Evolutionary conservation across 1,140 invertebrate species (phyloP).

Genomic region (Halesus radiatus): DNA sequence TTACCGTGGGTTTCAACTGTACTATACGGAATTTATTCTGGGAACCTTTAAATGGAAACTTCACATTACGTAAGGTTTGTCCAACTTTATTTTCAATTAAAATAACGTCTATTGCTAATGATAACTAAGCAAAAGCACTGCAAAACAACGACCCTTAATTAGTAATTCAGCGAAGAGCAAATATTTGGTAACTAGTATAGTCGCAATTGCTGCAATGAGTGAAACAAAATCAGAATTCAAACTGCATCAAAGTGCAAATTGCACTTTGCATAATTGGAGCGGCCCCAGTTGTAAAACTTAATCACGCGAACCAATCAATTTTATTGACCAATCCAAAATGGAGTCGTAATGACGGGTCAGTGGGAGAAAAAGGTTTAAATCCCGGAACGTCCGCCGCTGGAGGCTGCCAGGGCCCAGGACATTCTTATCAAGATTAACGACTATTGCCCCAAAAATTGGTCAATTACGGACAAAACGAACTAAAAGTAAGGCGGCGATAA

Average conservation of each 20-base stretch:
- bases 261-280: conserved; percentile 51
- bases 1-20: too few relatives aligned
- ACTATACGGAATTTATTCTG: too few relatives aligned
- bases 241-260: conserved; percentile 51
- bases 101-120: too few relatives aligned
- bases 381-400: conserved; percentile 22
- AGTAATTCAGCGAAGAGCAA: too few relatives aligned
- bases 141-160: too few relatives aligned
- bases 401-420: conserved; percentile 16
- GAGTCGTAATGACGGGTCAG: conserved; percentile 39
- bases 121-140: too few relatives aligned
- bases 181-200: not conserved
- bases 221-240: conserved; percentile 41
- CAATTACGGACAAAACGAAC: conserved; percentile 45
- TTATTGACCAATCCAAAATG: conserved; percentile 51
- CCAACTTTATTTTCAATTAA: too few relatives aligned
- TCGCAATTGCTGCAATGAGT: not conserved
- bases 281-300: conserved; percentile 53
- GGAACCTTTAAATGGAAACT: too few relatives aligned
- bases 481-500: conserved; percentile 39
- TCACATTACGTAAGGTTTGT: too few relatives aligned
- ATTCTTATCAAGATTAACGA: conserved; percentile 49
- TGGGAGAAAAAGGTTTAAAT: conserved; percentile 34
- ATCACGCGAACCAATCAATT: conserved; percentile 53
- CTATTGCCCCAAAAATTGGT: conserved; percentile 48